Evolutionary conservation across 2,797 vertebrate species (phyloP).

Genomic region (Myotis myotis): DNA sequence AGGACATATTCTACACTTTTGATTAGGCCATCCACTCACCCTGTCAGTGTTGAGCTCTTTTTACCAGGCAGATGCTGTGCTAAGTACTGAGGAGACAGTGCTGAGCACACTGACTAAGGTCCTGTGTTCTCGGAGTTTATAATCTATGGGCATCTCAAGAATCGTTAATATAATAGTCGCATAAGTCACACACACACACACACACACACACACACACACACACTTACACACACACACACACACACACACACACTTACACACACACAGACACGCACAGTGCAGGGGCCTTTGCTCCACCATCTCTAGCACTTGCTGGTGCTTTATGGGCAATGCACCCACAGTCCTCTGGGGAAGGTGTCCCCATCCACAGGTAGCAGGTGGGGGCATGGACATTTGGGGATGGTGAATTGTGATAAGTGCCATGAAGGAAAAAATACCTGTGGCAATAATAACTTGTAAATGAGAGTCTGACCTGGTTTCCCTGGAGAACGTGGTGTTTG

Average conservation of each 20-base stretch:
- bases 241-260: background rate
- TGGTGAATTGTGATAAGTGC: background rate
- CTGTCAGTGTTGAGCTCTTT: background rate
- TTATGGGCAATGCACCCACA: fast-evolving
- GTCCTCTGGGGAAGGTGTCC: background rate
- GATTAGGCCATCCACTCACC: background rate
- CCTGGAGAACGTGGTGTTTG: background rate
- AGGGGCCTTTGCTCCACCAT: too few relatives aligned
- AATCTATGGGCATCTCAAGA: background rate
- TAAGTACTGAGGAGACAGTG: background rate
- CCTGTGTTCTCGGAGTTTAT: background rate
- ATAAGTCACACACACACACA: background rate
- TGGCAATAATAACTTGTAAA: background rate
- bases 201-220: background rate
- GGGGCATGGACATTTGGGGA: background rate
- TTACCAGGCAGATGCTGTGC: background rate
- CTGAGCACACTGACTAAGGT: background rate
- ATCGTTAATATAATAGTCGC: background rate
- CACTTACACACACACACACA: background rate
- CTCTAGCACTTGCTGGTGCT: background rate
- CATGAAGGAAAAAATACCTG: background rate
- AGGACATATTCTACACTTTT: background rate
- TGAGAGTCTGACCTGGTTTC: background rate
- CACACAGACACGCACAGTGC: background rate
- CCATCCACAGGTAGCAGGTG: background rate